These are phyloP conservation scores for Mormyrus iriodes DNA, from an alignment of 2,113 vertebrate species.

Conservation along the genomic window DNA sequence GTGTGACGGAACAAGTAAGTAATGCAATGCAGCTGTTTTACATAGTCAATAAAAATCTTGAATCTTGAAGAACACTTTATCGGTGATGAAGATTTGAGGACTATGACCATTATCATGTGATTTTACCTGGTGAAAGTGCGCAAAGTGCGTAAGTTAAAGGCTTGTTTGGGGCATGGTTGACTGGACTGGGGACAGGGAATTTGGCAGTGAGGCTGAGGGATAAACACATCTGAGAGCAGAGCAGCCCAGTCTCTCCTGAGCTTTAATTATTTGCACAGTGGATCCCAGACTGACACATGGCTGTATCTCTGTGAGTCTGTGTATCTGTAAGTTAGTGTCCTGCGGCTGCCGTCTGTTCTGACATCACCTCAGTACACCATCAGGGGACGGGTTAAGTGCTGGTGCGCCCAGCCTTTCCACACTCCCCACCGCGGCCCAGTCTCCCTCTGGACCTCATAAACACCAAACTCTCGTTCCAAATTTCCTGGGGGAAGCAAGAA, in stretches of 20 bases:
- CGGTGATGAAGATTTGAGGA: not conserved
- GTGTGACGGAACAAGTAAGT: no score
- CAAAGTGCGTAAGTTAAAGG: not conserved
- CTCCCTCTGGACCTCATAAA: conserved; percentile 1
- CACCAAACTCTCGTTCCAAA: not conserved
- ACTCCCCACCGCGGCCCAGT: not conserved
- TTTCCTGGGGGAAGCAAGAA: not conserved
- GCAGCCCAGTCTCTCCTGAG: not conserved
- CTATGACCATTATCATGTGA: not conserved
- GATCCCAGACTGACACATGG: not conserved
- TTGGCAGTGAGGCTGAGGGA: not conserved
- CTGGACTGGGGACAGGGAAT: not conserved
- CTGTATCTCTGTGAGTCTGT: not conserved
- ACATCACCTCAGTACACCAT: not conserved
- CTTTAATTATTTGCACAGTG: conserved; percentile 10
- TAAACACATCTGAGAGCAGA: not conserved
- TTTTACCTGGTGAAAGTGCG: not conserved
- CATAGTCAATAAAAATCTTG: not conserved
- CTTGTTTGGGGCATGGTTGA: not conserved
- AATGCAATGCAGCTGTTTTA: not conserved
- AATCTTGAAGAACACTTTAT: not conserved
- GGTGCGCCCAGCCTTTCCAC: not conserved
- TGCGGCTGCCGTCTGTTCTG: not conserved
- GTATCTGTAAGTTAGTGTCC: not conserved
- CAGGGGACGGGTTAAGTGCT: not conserved